Evolutionary conservation across 2,888 invertebrate genomes (phyloP).

Genomic region (Branchipolynoe longqiensis): DNA sequence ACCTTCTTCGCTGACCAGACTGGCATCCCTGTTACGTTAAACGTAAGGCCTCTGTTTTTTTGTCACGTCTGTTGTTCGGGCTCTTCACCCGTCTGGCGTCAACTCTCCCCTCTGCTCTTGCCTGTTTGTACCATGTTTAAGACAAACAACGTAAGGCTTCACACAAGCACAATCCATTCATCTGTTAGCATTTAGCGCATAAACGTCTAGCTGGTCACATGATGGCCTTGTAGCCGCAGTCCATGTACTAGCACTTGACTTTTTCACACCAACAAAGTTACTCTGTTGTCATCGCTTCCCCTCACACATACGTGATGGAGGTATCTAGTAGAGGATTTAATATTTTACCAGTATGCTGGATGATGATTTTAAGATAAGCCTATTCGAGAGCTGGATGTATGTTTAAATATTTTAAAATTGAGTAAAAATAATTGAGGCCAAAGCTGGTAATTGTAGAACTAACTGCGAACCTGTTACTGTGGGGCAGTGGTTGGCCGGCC

Average conservation of each 20-base stretch:
- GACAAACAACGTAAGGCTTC: constrained; percentile 24
- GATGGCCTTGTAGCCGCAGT: too few species aligned
- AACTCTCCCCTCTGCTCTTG: too few species aligned
- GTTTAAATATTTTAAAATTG: neutral
- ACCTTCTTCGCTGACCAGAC: neutral
- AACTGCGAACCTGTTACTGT: too few species aligned
- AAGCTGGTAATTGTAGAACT: too few species aligned
- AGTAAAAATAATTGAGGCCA: neutral
- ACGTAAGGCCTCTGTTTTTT: neutral
- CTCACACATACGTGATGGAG: too few species aligned
- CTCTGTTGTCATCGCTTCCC: too few species aligned
- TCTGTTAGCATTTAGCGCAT: constrained; percentile 5
- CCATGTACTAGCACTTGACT: too few species aligned
- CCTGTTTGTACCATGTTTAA: neutral
- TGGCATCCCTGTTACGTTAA: neutral
- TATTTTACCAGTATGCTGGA: neutral
- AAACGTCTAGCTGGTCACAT: neutral
- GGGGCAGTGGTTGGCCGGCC: too few species aligned
- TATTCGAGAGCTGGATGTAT: neutral
- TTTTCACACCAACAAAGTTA: too few species aligned
- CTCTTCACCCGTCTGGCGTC: too few species aligned
- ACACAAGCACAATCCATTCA: constrained; percentile 6
- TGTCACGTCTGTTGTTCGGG: neutral
- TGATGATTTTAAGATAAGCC: neutral
- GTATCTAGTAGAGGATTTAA: neutral